A percentile compares a stretch with the other conserved stretches of the same genome.
These are phyloP conservation scores for Girardinus metallicus DNA, from an alignment of 2,797 vertebrate species.

Conservation along the genomic window DNA sequence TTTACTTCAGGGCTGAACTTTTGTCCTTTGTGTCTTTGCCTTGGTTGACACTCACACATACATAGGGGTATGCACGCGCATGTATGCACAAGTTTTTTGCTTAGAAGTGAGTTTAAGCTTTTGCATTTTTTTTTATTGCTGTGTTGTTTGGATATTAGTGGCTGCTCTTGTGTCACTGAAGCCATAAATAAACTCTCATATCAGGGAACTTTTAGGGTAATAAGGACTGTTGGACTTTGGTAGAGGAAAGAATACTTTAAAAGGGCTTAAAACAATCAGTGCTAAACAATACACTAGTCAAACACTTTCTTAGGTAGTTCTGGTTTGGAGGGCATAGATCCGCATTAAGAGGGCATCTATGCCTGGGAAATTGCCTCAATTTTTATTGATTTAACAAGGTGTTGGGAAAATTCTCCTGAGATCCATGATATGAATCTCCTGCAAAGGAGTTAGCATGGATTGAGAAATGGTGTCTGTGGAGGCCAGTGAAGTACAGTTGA, in stretches of 20 bases:
- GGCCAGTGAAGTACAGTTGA: neutral
- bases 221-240: neutral
- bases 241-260: neutral
- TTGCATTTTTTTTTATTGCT: slow-evolving; percentile 21
- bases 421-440: neutral
- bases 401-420: neutral
- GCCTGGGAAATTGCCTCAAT: neutral
- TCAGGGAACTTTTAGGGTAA: neutral
- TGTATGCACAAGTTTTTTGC: neutral
- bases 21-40: slow-evolving; percentile 70
- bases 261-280: neutral
- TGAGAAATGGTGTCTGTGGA: neutral
- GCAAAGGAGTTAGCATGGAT: neutral
- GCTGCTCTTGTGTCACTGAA: neutral
- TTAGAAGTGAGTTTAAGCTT: slow-evolving; percentile 19
- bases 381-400: neutral
- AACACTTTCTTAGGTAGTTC: neutral
- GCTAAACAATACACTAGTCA: neutral
- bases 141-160: slow-evolving; percentile 3
- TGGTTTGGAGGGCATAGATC: too few relatives aligned
- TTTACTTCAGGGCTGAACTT: slow-evolving; percentile 68
- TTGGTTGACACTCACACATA: slow-evolving; percentile 43
- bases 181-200: neutral
- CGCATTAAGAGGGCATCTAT: too few relatives aligned
- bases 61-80: neutral